Evolutionary conservation across 2,113 vertebrate species (phyloP).

Genomic region (Sprattus sprattus): DNA sequence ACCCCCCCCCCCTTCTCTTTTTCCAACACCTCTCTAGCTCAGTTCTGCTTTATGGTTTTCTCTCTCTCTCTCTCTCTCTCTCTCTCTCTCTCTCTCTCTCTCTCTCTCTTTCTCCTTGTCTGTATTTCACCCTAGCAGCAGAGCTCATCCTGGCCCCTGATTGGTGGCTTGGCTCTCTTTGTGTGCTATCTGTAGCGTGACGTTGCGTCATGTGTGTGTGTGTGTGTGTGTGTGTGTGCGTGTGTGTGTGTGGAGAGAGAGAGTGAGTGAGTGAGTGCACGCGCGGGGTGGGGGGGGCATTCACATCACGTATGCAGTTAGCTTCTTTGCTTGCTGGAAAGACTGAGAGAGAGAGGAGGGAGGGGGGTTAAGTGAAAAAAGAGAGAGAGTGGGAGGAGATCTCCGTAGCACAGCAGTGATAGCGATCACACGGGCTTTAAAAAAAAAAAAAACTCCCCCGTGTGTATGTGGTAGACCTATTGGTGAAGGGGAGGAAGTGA

Average conservation of each 20-base stretch:
- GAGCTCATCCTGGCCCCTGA: constrained; percentile 59
- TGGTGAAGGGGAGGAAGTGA: constrained; percentile 56
- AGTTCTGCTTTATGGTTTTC: background rate
- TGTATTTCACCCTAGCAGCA: constrained; percentile 78
- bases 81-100: constrained; percentile 44
- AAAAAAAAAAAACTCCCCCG: constrained; percentile 54
- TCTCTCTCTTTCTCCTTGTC: constrained; percentile 48
- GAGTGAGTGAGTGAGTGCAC: constrained; percentile 32
- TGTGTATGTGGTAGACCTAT: constrained; percentile 63
- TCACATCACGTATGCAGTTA: constrained; percentile 64
- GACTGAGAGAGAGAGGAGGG: constrained; percentile 37
- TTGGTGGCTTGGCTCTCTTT: constrained; percentile 71
- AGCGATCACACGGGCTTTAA: constrained; percentile 61
- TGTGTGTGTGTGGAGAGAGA: constrained; percentile 43
- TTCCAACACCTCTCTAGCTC: constrained; percentile 41
- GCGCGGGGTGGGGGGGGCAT: constrained; percentile 41
- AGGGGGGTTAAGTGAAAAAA: constrained; percentile 47
- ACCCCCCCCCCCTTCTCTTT: constrained; percentile 28
- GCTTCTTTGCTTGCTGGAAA: constrained; percentile 44
- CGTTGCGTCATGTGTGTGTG: constrained; percentile 56
- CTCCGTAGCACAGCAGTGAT: constrained; percentile 56
- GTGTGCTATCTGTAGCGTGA: constrained; percentile 73
- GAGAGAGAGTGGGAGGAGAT: constrained; percentile 52
- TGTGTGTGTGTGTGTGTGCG: constrained; percentile 38
- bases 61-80: constrained; percentile 17